Base-by-base conservation (phyloP, 2,888 invertebrate species). In the Nysson spinosus region DNA sequence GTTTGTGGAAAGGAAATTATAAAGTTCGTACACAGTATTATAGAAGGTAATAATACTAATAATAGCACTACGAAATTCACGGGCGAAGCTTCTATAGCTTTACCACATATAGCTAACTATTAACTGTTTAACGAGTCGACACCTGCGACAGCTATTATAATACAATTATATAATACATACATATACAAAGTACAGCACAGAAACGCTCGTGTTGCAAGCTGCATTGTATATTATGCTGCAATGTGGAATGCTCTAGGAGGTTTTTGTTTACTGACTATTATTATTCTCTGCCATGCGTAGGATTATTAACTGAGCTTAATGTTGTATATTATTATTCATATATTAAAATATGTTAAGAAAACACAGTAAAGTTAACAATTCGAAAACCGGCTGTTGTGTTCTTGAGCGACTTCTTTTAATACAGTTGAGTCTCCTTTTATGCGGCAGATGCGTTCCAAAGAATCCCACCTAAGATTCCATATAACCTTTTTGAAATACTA, bases 121-220 rank as follows among this genome's bases (percentile, higher is more conserved):
- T 80, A 76, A 79, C 80, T 80, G 82, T 83, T 83, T 83, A 83
- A 82, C 79, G 79, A 75, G 69, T 71, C 79, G 69, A 70, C 82
- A 81, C 79, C 80, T 82, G 82, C 79, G 74, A 78, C 78, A 75
- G 76, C 74, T 80, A 80, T 81, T 78, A 82, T 80, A 79, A 79
- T 75, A 79, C 75, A 79, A 82, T 82, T 80, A 81, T 78, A 79
- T 75, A 73, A 70, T 63, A 40, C 56, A 42, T 40, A n/a, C n/a
- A n/a, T n/a, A n/a, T n/a, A n/a, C n/a, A n/a, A n/a, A 43, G 28
- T n/a, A 39, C 34, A n/a, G 57, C 24, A 26, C 6, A 11, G 19
- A 32, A 7, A 35, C 14, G 51, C 52, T 55, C 26, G 34, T 20
- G 35, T 19, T 34, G 26, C 35, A 50, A 35, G 30, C 57, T 46